phyloP scores from a whole-genome alignment of 2,113 vertebrate species.

The Casuarius casuarius region DNA sequence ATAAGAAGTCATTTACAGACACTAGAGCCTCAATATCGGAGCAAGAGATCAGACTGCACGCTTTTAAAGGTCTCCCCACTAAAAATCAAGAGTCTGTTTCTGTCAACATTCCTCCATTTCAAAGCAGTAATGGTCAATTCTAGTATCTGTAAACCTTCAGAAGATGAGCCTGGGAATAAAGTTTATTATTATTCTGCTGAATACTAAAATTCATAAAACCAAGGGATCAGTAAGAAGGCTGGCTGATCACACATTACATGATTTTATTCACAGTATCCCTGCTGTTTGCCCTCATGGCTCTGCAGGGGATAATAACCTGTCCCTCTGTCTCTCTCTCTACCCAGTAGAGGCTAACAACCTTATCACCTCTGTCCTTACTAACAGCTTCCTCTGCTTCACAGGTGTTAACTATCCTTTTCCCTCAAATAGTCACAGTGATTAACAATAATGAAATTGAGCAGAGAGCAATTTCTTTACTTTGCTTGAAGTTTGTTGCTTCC shows the following conservation, averaged over 20 bases:
- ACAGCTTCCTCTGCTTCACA: background rate
- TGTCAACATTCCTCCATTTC: background rate
- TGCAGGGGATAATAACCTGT: background rate
- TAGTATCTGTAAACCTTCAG: background rate
- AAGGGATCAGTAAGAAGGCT: background rate
- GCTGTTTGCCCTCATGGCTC: background rate
- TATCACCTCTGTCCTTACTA: background rate
- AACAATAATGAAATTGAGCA: slow-evolving; percentile 5
- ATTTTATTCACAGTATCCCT: background rate
- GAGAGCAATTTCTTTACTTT: background rate
- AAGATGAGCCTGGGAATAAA: background rate
- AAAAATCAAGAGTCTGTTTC: background rate
- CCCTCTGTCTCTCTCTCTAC: background rate
- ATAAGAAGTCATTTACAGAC: background rate
- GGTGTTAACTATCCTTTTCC: background rate
- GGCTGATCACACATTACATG: background rate
- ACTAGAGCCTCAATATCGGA: background rate
- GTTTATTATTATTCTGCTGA: background rate
- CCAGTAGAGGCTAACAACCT: background rate
- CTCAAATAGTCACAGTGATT: background rate
- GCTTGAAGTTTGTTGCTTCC: background rate
- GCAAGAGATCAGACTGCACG: background rate
- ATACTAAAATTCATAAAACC: background rate
- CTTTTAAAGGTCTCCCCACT: background rate
- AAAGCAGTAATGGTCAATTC: background rate